Evolutionary conservation across 2,113 vertebrate genomes (phyloP).

Genomic region (Micronisus gabar): DNA sequence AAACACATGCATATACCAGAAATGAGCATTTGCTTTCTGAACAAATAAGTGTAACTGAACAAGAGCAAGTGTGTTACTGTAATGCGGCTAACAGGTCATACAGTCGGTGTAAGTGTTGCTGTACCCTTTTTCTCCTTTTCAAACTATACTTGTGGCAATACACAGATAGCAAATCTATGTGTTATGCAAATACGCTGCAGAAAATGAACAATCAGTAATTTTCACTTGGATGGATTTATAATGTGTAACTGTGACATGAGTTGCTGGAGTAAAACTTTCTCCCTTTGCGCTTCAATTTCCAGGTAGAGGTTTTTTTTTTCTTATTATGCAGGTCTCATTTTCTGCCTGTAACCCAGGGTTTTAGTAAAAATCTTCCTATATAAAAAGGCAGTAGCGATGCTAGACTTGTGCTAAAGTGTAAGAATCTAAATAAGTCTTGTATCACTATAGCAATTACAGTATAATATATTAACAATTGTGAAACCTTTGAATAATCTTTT

Average conservation of each 20-base stretch:
- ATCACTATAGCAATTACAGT: background rate
- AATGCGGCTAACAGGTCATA: background rate
- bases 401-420: background rate
- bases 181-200: background rate
- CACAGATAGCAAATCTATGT: background rate
- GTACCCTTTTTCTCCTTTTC: background rate
- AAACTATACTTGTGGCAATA: background rate
- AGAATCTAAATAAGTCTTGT: background rate
- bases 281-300: background rate
- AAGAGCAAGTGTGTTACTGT: accelerated
- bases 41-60: background rate
- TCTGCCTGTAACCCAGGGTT: background rate
- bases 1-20: accelerated
- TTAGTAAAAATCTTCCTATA: background rate
- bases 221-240: background rate
- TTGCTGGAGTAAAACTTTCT: background rate
- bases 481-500: background rate
- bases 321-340: background rate
- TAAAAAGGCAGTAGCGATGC: background rate
- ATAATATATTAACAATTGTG: background rate
- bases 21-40: background rate
- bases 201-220: background rate
- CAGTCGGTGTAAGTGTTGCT: background rate
- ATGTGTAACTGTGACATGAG: background rate
- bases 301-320: background rate